Conservation (phyloP, 1,140 invertebrate genomes). For the Neomicropteryx cornuta region DNA sequence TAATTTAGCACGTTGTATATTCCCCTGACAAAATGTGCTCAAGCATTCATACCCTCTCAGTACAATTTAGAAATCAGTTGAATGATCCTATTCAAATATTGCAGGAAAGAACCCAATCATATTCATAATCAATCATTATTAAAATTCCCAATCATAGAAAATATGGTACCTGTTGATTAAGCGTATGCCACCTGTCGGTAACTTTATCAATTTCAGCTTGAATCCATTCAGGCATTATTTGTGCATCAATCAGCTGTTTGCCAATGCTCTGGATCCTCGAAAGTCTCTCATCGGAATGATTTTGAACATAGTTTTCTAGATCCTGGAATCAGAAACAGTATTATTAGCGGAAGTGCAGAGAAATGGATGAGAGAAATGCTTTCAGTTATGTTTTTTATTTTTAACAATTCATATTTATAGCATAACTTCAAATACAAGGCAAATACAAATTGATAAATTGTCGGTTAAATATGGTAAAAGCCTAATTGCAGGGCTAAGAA, state of each 20-base stretch:
- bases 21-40: too few relatives aligned
- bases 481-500: too few relatives aligned
- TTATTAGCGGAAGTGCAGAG: neutral
- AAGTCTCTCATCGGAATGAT: constrained; percentile 61
- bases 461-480: too few relatives aligned
- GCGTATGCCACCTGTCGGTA: constrained; percentile 51
- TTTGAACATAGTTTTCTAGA: constrained; percentile 73
- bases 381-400: too few relatives aligned
- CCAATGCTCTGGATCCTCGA: constrained; percentile 68
- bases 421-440: too few relatives aligned
- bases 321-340: constrained; percentile 56
- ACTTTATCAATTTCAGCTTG: constrained; percentile 57
- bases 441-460: too few relatives aligned
- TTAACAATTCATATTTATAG: too few relatives aligned
- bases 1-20: too few relatives aligned
- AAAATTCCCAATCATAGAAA: too few relatives aligned
- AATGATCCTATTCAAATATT: neutral
- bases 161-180: constrained; percentile 58
- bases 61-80: too few relatives aligned
- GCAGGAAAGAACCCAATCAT: neutral
- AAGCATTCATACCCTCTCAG: too few relatives aligned
- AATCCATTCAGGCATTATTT: constrained; percentile 64
- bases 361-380: neutral
- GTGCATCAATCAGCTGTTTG: constrained; percentile 57
- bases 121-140: neutral